Evolutionary conservation across 2,113 vertebrate species (phyloP).

Genomic region (Erythrolamprus reginae): DNA sequence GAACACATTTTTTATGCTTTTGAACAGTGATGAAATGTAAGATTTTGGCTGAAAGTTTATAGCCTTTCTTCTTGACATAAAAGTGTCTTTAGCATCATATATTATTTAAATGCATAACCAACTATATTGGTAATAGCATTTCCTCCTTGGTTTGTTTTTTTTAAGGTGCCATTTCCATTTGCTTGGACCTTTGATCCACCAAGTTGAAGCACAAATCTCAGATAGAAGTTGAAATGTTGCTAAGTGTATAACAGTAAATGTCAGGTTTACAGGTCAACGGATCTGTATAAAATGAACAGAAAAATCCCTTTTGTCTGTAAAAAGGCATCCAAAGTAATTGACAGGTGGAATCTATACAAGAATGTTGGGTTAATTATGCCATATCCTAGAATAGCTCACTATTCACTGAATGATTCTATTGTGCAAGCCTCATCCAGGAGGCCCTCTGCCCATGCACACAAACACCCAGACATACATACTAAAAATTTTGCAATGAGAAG

Average conservation of each 20-base stretch:
- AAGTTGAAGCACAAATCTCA: slow-evolving; percentile 19
- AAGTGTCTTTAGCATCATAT: not conserved
- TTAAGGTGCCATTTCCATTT: not conserved
- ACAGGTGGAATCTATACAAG: slow-evolving; percentile 21
- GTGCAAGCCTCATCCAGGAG: not conserved
- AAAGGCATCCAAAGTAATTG: slow-evolving; percentile 38
- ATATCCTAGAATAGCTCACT: not conserved
- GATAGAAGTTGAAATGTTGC: slow-evolving; percentile 18
- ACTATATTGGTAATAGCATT: not conserved
- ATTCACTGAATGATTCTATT: slow-evolving; percentile 7
- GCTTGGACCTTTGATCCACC: slow-evolving; percentile 32
- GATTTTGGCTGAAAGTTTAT: not conserved
- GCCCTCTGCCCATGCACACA: accelerated
- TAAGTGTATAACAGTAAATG: slow-evolving; percentile 42
- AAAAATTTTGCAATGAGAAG: not conserved
- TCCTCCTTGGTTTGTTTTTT: slow-evolving; percentile 4
- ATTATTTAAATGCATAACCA: slow-evolving; percentile 10
- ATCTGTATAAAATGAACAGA: slow-evolving; percentile 28
- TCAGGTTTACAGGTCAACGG: slow-evolving; percentile 46
- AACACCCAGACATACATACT: not conserved
- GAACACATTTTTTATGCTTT: not conserved
- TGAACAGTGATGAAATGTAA: not conserved
- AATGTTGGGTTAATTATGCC: slow-evolving; percentile 15
- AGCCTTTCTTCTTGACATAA: not conserved
- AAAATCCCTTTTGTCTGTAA: slow-evolving; percentile 27